phyloP scores from a whole-genome alignment of 1,140 invertebrate genomes.

The Drosophila miranda region DNA sequence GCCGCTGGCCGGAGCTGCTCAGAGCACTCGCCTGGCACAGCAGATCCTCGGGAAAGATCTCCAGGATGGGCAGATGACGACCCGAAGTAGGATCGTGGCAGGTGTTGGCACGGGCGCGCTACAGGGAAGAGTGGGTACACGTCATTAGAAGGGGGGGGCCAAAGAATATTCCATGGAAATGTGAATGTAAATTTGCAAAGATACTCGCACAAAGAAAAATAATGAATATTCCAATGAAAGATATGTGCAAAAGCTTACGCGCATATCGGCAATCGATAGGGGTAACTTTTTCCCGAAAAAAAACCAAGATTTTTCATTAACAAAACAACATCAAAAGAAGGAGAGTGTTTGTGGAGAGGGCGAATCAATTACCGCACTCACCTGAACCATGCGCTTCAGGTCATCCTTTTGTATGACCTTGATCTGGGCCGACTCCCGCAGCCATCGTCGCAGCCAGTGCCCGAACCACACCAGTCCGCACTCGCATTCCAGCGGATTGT shows the following conservation, averaged over 20 bases:
- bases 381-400: conserved; percentile 80
- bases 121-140: neutral
- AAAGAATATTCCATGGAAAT: no score
- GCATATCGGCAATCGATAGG: conserved; percentile 75
- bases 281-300: conserved; percentile 60
- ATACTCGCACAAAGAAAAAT: neutral
- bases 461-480: conserved; percentile 95
- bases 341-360: neutral
- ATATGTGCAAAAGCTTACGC: conserved; percentile 63
- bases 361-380: conserved; percentile 28
- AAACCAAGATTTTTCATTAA: conserved; percentile 42
- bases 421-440: conserved; percentile 86
- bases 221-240: conserved; percentile 3
- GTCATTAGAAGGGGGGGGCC: neutral
- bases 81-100: conserved; percentile 86
- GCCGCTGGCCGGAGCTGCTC: conserved; percentile 84
- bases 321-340: neutral
- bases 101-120: conserved; percentile 84
- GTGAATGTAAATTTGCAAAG: neutral
- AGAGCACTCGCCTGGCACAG: conserved; percentile 89
- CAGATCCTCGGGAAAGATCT: conserved; percentile 88
- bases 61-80: conserved; percentile 86
- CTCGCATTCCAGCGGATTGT: conserved; percentile 93
- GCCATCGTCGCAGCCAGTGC: conserved; percentile 93
- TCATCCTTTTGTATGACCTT: conserved; percentile 82